A percentile compares a stretch with the other conserved stretches of the same genome.
Evolutionary conservation across 2,113 vertebrate genomes (phyloP).

Genomic region (Prochilodus magdalenae): DNA sequence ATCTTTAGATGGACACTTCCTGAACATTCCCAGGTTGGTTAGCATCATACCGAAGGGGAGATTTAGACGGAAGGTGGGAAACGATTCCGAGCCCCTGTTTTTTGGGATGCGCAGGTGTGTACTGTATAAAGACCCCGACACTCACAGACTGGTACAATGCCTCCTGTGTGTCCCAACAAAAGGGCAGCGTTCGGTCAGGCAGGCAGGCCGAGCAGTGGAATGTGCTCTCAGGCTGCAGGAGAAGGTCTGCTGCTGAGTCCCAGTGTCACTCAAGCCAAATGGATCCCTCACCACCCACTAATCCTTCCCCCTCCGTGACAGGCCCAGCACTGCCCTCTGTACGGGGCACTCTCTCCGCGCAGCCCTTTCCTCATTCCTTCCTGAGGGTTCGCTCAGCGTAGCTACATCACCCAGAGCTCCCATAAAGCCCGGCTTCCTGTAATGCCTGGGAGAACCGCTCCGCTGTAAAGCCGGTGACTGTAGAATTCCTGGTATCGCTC

Average conservation of each 20-base stretch:
- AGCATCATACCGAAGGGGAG: too few relatives aligned
- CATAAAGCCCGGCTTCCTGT: neutral
- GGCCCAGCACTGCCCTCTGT: neutral
- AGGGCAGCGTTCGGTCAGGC: neutral
- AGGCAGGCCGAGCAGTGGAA: neutral
- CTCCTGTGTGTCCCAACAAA: neutral
- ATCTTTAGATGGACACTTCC: too few relatives aligned
- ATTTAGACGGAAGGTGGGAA: too few relatives aligned
- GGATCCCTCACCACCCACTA: neutral
- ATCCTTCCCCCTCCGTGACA: neutral
- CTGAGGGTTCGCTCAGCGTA: too few relatives aligned
- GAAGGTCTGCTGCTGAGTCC: neutral
- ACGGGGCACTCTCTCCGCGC: neutral
- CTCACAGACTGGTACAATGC: neutral
- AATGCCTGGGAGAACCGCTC: too few relatives aligned
- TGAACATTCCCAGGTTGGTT: too few relatives aligned
- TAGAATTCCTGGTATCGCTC: neutral
- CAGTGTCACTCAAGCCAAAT: neutral
- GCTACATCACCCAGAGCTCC: neutral
- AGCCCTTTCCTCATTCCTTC: neutral
- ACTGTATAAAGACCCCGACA: neutral
- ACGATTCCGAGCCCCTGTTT: too few relatives aligned
- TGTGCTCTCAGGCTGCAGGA: neutral
- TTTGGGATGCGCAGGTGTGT: neutral
- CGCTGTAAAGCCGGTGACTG: neutral